Conservation (phyloP, 1,140 invertebrate species). For the Nomia melanderi region DNA sequence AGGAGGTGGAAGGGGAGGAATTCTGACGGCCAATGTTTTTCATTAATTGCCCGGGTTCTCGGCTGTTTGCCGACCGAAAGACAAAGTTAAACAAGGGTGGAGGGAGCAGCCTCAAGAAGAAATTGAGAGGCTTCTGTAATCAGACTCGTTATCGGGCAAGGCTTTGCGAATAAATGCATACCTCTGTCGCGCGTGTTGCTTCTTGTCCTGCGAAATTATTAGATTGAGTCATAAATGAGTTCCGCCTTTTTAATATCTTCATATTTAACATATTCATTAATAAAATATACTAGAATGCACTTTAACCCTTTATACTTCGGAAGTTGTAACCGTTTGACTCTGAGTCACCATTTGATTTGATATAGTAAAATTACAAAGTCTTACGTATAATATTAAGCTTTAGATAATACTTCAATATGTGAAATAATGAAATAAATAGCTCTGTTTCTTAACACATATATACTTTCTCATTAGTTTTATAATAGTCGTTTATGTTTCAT, state of each 20-base stretch:
- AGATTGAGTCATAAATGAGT: background rate
- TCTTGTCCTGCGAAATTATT: conserved; percentile 54
- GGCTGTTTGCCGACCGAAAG: conserved; percentile 58
- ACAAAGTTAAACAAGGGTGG: conserved; percentile 61
- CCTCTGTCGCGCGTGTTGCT: background rate
- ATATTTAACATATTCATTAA: too few species aligned
- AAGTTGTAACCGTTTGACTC: too few species aligned
- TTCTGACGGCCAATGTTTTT: conserved; percentile 54
- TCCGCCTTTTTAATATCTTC: background rate
- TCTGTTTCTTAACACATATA: too few species aligned
- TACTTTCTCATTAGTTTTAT: too few species aligned
- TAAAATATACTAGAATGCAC: too few species aligned
- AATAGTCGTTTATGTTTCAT: too few species aligned
- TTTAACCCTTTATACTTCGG: too few species aligned
- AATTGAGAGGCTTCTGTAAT: conserved; percentile 55
- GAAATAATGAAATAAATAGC: too few species aligned
- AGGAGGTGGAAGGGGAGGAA: background rate
- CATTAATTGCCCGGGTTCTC: conserved; percentile 57
- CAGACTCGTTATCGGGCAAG: conserved; percentile 59
- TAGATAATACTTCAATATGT: too few species aligned
- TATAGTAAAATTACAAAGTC: too few species aligned
- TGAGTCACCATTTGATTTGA: too few species aligned
- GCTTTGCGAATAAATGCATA: conserved; percentile 12
- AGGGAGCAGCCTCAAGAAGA: conserved; percentile 33
- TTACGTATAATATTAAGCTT: too few species aligned